These are phyloP conservation scores for Mareca strepera DNA, from an alignment of 2,797 vertebrate genomes.

Conservation along the genomic window DNA sequence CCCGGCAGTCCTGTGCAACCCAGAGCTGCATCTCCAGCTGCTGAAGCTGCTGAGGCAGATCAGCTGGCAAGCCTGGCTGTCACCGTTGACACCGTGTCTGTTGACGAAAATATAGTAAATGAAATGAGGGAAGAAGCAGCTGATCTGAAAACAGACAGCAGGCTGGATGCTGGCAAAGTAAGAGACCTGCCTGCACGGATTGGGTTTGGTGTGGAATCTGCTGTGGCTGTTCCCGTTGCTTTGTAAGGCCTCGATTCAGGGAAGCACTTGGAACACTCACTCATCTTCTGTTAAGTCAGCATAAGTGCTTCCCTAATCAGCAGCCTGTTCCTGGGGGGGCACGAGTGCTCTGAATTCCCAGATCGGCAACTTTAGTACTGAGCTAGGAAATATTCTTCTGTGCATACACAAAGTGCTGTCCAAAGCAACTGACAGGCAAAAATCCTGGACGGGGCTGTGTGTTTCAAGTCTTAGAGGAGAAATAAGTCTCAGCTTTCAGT, in stretches of 20 bases:
- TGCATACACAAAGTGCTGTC: not conserved
- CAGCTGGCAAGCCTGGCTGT: not conserved
- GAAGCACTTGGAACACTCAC: not conserved
- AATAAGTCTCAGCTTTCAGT: not conserved
- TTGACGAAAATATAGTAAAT: not conserved
- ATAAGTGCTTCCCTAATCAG: not conserved
- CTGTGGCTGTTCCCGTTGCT: not conserved
- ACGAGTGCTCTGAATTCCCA: not conserved
- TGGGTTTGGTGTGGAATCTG: not conserved
- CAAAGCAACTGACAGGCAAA: not conserved
- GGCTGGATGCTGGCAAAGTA: slow-evolving; percentile 56
- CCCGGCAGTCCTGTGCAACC: not conserved
- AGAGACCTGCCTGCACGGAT: not conserved
- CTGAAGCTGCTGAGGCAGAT: not conserved
- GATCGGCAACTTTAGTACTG: not conserved
- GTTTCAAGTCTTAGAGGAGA: not conserved
- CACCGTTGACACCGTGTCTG: not conserved
- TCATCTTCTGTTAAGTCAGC: not conserved
- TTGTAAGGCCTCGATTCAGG: not conserved
- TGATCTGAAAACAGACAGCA: not conserved
- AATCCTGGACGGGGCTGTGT: not conserved
- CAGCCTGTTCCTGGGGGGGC: not conserved
- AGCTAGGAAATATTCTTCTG: not conserved
- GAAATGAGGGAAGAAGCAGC: slow-evolving; percentile 4
- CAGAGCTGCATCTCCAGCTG: accelerated